Evolutionary conservation across 2,797 vertebrate genomes (phyloP), one percentile per base, ranked within the genome.

Genomic region (Gobionotothen gibberifrons): DNA sequence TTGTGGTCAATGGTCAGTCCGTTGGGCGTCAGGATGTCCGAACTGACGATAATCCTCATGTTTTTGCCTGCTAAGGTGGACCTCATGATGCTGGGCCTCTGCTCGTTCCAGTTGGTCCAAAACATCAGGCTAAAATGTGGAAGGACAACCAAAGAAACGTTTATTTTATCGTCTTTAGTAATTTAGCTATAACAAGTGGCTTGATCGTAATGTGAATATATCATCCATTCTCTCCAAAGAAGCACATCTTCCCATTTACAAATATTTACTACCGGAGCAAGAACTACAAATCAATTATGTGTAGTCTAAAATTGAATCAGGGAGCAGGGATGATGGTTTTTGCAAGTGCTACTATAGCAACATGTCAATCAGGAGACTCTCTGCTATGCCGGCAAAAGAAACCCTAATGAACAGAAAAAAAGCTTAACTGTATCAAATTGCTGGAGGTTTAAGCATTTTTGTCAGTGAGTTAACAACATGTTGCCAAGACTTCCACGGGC

Each of bases 31-130:
- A 99, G 93, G 59, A 99, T 97, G 79, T 99, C 98, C 26, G 95
- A 93, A 72, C 97, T 96, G 72, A 99, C 85, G 86, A 99, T 95
- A 49, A 97, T 94, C 84, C 95, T 97, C 47, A 97, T 94, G 88
- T 96, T 99, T 76, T 95, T 97, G 55, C 98, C 98, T 0, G 94
- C 93, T 44, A 99, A 86, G 0, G 97, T 98, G 53, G 97, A 95
- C 86, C 97, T 96, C 97, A 99, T 98, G 89, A 99, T 96, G 89
- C 97, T 98, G 1, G 98, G 97, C 46, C 96, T 95, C 70, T 99
- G 98, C 86, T 99, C 98, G 21, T 99, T 99, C 98, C 98, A 99
- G 90, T 99, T 99, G 81, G 97, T 99, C 98, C 98, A 99, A 91
- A 99, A 99, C 97, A 99, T 98, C 89, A 99, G 93, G 90, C 98